These are phyloP conservation scores for Astropecten irregularis DNA, from an alignment of 53 echinoderm and acorn worm species.

Conservation along the genomic window DNA sequence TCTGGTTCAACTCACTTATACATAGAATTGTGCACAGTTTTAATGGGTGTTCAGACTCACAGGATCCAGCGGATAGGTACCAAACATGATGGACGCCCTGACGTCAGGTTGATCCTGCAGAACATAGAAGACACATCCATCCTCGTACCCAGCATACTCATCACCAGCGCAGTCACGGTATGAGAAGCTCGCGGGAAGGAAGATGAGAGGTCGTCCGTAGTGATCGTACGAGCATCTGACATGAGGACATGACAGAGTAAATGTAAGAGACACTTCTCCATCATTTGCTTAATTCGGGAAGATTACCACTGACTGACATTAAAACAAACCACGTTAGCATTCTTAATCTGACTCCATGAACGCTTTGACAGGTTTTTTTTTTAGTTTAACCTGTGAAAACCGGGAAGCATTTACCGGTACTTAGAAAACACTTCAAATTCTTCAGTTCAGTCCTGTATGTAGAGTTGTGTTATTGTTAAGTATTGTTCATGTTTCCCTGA, in stretches of 20 bases:
- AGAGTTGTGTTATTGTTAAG: too few relatives aligned
- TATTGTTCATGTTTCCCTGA: too few relatives aligned
- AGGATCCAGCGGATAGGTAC: conserved; percentile 33
- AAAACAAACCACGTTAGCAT: neutral
- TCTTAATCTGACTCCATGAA: too few relatives aligned
- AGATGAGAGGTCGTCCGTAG: conserved; percentile 22
- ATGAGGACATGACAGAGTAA: neutral
- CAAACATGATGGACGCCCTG: conserved; percentile 56
- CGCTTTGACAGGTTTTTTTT: too few relatives aligned
- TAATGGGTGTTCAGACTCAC: too few relatives aligned
- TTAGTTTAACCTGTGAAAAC: too few relatives aligned
- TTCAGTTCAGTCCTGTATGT: too few relatives aligned
- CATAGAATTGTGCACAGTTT: too few relatives aligned
- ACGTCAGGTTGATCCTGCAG: neutral
- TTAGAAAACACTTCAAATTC: too few relatives aligned
- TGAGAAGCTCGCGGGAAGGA: conserved; percentile 12
- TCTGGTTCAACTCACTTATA: too few relatives aligned
- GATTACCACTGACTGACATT: neutral
- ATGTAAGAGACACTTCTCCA: too few relatives aligned
- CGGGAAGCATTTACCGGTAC: too few relatives aligned
- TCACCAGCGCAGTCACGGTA: conserved; percentile 19
- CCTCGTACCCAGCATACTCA: conserved; percentile 34
- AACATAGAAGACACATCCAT: conserved; percentile 31
- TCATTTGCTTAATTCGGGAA: neutral
- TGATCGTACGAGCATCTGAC: conserved; percentile 52